Percentiles rank a stretch among this genome's conserved stretches.
phyloP scores from a whole-genome alignment of 2,888 invertebrate genomes.

The Scelioninae gen. 1 region DNA sequence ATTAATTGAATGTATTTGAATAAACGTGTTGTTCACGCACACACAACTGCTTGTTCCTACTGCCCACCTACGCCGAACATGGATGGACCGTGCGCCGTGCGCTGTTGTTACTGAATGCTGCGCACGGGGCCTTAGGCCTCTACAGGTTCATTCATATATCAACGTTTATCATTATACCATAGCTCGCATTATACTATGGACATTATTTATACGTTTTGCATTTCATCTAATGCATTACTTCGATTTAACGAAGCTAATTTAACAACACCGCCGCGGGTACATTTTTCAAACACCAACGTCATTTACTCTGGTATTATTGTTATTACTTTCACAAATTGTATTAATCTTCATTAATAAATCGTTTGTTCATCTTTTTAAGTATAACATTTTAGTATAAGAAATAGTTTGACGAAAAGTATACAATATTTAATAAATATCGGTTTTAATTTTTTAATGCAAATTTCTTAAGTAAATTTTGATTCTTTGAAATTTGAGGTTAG shows the following conservation, averaged over 20 bases:
- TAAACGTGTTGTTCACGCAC: slow-evolving; percentile 79
- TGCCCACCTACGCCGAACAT: slow-evolving; percentile 80
- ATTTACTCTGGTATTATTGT: background rate
- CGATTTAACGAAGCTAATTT: slow-evolving; percentile 68
- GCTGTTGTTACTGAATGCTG: slow-evolving; percentile 71
- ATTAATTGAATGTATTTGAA: slow-evolving; percentile 84
- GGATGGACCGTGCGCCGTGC: slow-evolving; percentile 74
- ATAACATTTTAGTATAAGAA: too few species aligned
- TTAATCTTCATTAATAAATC: background rate
- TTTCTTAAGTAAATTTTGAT: too few species aligned
- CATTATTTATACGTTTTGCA: slow-evolving; percentile 64
- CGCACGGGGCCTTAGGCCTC: slow-evolving; percentile 56
- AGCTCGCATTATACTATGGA: slow-evolving; percentile 58
- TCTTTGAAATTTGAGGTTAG: too few species aligned
- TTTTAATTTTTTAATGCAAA: too few species aligned
- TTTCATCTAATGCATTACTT: slow-evolving; percentile 67
- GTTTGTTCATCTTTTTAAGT: too few species aligned
- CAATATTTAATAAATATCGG: too few species aligned
- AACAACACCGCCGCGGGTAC: slow-evolving; percentile 47
- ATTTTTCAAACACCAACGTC: slow-evolving; percentile 30
- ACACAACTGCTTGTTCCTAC: slow-evolving; percentile 77
- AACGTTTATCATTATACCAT: slow-evolving; percentile 67
- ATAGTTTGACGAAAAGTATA: too few species aligned
- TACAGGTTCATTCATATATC: slow-evolving; percentile 74
- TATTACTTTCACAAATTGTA: slow-evolving; percentile 13